Evolutionary conservation across 2,113 vertebrate genomes (phyloP).

Genomic region (Dicerorhinus sumatrensis): DNA sequence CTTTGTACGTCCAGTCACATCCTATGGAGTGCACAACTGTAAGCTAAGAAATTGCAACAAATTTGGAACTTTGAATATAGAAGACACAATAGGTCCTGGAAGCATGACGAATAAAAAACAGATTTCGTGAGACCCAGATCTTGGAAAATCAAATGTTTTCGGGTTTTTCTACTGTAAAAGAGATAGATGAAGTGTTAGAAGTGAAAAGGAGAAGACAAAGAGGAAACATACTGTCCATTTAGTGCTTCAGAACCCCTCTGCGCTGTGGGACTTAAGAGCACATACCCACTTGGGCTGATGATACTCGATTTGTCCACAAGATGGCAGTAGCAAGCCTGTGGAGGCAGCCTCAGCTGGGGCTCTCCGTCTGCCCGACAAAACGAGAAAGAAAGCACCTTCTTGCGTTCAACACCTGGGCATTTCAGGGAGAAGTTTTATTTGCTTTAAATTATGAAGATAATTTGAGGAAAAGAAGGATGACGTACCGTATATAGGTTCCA

Average conservation of each 20-base stretch:
- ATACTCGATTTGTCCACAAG: slow-evolving; percentile 41
- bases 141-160: not conserved
- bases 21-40: no score
- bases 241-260: not conserved
- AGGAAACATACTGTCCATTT: not conserved
- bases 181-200: not conserved
- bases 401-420: not conserved
- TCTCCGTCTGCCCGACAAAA: no score
- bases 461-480: not conserved
- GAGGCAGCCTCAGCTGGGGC: not conserved
- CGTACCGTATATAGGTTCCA: not conserved
- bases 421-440: not conserved
- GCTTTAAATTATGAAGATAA: not conserved
- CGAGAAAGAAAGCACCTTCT: not conserved
- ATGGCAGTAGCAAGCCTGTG: slow-evolving; percentile 62
- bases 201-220: not conserved
- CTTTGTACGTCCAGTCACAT: not conserved
- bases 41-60: not conserved
- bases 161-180: not conserved
- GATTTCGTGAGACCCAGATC: not conserved
- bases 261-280: not conserved
- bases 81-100: not conserved
- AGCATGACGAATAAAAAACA: not conserved
- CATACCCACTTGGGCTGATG: not conserved
- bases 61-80: not conserved